Evolutionary conservation across 2,113 vertebrate genomes (phyloP).

Genomic region (Psilopogon haemacephalus): DNA sequence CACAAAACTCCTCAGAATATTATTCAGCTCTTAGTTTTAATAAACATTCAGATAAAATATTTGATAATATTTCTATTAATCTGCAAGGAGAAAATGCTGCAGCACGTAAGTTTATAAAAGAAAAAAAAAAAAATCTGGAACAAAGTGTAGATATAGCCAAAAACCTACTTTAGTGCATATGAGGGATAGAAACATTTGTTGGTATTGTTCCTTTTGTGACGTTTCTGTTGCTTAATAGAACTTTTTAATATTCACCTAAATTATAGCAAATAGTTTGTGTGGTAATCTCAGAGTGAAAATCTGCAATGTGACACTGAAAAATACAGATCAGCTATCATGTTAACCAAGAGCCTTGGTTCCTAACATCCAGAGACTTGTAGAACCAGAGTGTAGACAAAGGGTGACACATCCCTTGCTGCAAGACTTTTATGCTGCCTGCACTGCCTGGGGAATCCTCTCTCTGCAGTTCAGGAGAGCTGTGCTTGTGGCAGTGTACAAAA

Average conservation of each 20-base stretch:
- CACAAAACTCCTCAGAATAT: background rate
- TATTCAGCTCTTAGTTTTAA: background rate
- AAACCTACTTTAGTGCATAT: background rate
- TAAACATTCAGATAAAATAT: constrained; percentile 9
- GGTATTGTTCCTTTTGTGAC: background rate
- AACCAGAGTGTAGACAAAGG: background rate
- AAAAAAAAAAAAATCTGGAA: background rate
- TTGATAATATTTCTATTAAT: background rate
- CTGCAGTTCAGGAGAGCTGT: background rate
- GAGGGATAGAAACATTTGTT: background rate
- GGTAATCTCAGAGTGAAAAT: background rate
- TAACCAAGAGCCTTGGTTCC: background rate
- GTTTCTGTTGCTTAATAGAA: background rate
- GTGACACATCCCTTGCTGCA: background rate
- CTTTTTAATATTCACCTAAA: background rate
- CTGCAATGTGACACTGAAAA: background rate
- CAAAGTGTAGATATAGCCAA: background rate
- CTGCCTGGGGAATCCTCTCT: background rate
- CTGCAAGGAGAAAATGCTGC: background rate
- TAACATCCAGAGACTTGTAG: background rate
- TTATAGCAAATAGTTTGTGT: background rate
- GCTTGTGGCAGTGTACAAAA: background rate
- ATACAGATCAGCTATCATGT: background rate
- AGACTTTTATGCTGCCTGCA: background rate
- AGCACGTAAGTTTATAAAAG: background rate